Evolutionary conservation across 2,797 vertebrate species (phyloP), one percentile per base, ranked within the genome.

Genomic region (Onychomys torridus): DNA sequence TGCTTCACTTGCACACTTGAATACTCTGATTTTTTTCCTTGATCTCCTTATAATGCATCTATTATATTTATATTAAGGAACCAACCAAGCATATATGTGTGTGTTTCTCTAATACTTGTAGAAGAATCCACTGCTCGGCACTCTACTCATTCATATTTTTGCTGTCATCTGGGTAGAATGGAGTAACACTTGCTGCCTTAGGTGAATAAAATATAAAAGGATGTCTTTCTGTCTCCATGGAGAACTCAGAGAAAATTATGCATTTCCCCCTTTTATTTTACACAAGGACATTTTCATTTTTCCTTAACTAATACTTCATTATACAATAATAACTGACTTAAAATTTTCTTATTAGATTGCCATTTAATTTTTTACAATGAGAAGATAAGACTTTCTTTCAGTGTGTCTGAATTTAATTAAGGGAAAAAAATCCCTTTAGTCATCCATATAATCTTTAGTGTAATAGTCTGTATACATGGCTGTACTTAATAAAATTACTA

Each of bases 231-330:
- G 3, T 92, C 43, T 85, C 73, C 13, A 34, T 93, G 34, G 29
- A 82, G 29, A 29, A 55, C 23, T 78, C 34, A 52, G 34, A 57
- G 37, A 91, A n/a, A 94, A 84, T 94, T 84, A 82, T 75, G 25
- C 25, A 5, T 49, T 88, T 95, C 89, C 69, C 14, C 32, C 82
- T 96, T 43, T 81, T 95, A 67, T 88, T 96, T 96, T 93, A 94
- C 81, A 67, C 43, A 61, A 71, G 77, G 75, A 73, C 11, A 71
- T 87, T 55, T 71, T 67, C 6, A 73, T 73, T 94, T 91, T 94
- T 93, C n/a, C 61, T 63, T 23, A 46, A 29, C 4, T 61, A 95
- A 19, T 16, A 57, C 93, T 96, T 49, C 85, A 61, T 40, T 94
- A 17, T 69, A n/a, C 6, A 57, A 9, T 93, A 40, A 34, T 76